Conservation (phyloP, 2,797 vertebrate genomes). For the Trichosurus vulpecula region DNA sequence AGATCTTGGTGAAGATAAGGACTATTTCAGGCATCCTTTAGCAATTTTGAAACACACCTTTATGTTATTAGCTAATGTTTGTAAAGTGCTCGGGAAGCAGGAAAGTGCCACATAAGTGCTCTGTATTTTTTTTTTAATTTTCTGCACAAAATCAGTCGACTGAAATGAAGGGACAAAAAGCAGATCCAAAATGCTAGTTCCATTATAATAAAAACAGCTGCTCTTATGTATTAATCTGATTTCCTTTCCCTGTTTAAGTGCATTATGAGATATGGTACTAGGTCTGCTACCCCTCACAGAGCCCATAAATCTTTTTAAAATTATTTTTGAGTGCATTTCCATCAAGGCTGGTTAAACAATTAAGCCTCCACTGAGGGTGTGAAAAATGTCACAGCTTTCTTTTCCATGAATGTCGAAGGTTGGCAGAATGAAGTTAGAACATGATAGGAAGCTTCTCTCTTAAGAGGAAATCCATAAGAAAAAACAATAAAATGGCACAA, state of each 20-base stretch:
- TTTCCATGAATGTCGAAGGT: slow-evolving; percentile 48
- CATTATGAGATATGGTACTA: slow-evolving; percentile 24
- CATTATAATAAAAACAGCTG: slow-evolving; percentile 38
- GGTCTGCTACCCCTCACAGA: slow-evolving; percentile 30
- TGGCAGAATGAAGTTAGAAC: slow-evolving; percentile 35
- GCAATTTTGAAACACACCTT: slow-evolving; percentile 26
- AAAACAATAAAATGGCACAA: neutral
- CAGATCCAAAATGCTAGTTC: neutral
- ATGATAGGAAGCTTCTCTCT: slow-evolving; percentile 2
- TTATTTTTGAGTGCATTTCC: slow-evolving; percentile 33
- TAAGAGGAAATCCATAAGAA: neutral
- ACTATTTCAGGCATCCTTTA: slow-evolving; percentile 45
- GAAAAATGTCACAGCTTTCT: slow-evolving; percentile 13
- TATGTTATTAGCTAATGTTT: slow-evolving; percentile 24
- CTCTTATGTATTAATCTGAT: slow-evolving; percentile 52
- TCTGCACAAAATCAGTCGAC: slow-evolving; percentile 30
- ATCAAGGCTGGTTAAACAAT: slow-evolving; percentile 27
- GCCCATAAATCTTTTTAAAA: slow-evolving; percentile 10
- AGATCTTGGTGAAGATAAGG: neutral
- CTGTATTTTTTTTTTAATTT: slow-evolving; percentile 28
- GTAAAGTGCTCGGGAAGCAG: neutral
- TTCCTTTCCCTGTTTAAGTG: slow-evolving; percentile 49
- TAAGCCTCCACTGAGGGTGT: slow-evolving; percentile 27
- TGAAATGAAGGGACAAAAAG: slow-evolving; percentile 34
- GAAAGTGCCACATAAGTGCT: slow-evolving; percentile 4